A percentile compares a stretch with the other conserved stretches of the same genome.
phyloP scores from a whole-genome alignment of 2,113 vertebrate species.

The Thalassoma bifasciatum region DNA sequence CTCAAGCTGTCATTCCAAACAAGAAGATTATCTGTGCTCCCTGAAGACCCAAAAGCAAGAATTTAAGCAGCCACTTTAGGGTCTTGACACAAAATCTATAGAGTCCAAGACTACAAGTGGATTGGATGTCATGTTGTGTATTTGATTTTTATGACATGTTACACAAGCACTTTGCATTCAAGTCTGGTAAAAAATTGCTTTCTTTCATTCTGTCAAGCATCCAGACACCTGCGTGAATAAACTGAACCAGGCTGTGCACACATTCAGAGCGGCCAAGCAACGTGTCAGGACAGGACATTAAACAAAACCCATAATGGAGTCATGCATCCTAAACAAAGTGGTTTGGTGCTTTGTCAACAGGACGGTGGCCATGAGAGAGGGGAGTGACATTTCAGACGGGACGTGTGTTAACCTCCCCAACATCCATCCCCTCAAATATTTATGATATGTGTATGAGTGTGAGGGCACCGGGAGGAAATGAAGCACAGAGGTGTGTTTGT shows the following conservation, averaged over 20 bases:
- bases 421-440: slow-evolving; percentile 65
- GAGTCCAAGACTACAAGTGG: slow-evolving; percentile 51
- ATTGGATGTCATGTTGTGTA: slow-evolving; percentile 37
- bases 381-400: slow-evolving; percentile 64
- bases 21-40: slow-evolving; percentile 41
- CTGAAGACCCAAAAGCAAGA: slow-evolving; percentile 26
- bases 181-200: slow-evolving; percentile 17
- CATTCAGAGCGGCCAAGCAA: slow-evolving; percentile 32
- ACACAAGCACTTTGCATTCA: background rate
- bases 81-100: slow-evolving; percentile 59
- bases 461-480: slow-evolving; percentile 7
- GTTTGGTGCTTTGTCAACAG: slow-evolving; percentile 62
- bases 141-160: slow-evolving; percentile 39
- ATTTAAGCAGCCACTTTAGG: slow-evolving; percentile 41
- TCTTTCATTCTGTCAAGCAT: slow-evolving; percentile 25
- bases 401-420: slow-evolving; percentile 59
- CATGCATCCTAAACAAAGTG: slow-evolving; percentile 41
- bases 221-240: slow-evolving; percentile 31
- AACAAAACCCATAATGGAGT: slow-evolving; percentile 49
- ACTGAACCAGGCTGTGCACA: slow-evolving; percentile 24
- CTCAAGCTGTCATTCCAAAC: slow-evolving; percentile 40
- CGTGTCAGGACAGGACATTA: slow-evolving; percentile 51
- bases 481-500: slow-evolving; percentile 24
- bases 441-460: slow-evolving; percentile 49
- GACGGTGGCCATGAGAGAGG: slow-evolving; percentile 2